These are phyloP conservation scores for Lasioglossum figueresi DNA, from an alignment of 2,888 invertebrate genomes.

Conservation along the genomic window DNA sequence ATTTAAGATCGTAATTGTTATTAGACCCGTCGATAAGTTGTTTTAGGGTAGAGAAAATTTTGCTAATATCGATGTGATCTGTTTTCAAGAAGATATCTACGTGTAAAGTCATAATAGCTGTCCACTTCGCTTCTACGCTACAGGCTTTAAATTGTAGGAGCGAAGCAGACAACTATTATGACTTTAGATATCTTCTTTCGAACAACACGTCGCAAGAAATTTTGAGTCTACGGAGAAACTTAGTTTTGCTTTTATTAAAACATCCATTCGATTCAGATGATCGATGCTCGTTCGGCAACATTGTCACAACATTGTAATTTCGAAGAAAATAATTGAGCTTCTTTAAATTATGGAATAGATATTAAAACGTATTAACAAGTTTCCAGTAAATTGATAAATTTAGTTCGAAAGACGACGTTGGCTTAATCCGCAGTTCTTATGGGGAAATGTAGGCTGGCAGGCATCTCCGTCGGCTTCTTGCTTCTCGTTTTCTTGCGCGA, in stretches of 20 bases:
- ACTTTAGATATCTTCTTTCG: background rate
- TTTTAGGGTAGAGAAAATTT: background rate
- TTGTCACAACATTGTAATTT: background rate
- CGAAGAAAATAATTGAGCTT: background rate
- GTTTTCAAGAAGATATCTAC: no score
- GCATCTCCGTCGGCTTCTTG: slow-evolving; percentile 38
- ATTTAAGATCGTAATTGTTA: background rate
- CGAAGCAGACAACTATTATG: background rate
- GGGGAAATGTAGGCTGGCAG: slow-evolving; percentile 14
- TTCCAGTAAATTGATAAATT: background rate
- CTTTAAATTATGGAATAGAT: background rate
- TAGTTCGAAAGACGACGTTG: background rate
- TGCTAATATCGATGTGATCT: background rate
- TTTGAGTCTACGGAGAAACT: no score
- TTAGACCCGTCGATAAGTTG: background rate
- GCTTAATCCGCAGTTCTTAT: background rate
- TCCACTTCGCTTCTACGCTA: no score
- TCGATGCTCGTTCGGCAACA: background rate
- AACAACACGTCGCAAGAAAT: no score
- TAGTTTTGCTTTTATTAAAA: no score
- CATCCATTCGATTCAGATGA: background rate
- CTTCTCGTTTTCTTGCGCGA: slow-evolving; percentile 50
- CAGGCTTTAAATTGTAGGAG: background rate
- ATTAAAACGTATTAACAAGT: background rate
- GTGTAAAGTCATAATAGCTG: no score